Percentiles rank a stretch among this genome's conserved stretches.
phyloP scores from a whole-genome alignment of 2,888 invertebrate genomes.

The Formica aserva region DNA sequence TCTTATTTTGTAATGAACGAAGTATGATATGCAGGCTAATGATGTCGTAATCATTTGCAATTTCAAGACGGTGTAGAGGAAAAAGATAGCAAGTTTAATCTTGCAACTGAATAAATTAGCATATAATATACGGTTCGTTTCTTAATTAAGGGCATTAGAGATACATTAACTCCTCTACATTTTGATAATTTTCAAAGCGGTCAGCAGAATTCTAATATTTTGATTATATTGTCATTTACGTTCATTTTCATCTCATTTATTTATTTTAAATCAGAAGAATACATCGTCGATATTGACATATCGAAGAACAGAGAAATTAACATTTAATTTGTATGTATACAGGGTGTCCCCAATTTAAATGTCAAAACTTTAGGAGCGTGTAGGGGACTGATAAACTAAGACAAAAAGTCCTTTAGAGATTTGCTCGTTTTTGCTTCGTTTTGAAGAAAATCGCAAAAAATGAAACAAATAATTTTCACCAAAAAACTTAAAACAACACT shows the following conservation, averaged over 20 bases:
- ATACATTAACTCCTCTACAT: neutral
- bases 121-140: neutral
- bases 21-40: neutral
- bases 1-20: neutral
- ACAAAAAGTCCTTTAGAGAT: too few species aligned
- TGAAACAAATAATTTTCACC: too few species aligned
- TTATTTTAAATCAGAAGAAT: neutral
- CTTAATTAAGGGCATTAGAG: conserved; percentile 15
- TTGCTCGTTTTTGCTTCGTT: too few species aligned
- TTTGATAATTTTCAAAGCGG: neutral
- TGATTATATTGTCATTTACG: neutral
- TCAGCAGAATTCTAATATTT: neutral
- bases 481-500: too few species aligned
- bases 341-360: too few species aligned
- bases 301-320: too few species aligned
- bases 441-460: too few species aligned
- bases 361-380: too few species aligned
- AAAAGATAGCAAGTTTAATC: conserved; percentile 1
- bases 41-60: conserved; percentile 19
- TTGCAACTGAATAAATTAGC: conserved; percentile 36
- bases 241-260: neutral
- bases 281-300: neutral
- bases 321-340: neutral
- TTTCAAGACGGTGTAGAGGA: neutral
- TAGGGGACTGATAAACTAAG: too few species aligned